These are phyloP conservation scores for Macquaria australasica DNA, from an alignment of 2,113 vertebrate genomes.

Conservation along the genomic window DNA sequence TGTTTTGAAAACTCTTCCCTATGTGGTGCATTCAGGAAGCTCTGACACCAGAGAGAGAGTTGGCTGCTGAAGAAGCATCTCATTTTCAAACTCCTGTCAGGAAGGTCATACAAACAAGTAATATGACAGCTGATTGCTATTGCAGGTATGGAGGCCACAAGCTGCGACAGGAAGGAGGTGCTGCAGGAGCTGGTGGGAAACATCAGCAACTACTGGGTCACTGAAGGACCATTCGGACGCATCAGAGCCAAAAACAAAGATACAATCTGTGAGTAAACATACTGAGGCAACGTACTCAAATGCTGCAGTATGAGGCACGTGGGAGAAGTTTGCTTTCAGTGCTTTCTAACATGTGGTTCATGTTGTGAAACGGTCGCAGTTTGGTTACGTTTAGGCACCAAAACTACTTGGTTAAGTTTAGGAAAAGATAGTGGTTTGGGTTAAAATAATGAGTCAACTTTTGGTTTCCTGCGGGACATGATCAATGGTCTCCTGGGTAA, in stretches of 20 bases:
- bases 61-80: background rate
- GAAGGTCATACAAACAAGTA: background rate
- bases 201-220: slow-evolving; percentile 63
- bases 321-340: no score
- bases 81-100: background rate
- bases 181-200: slow-evolving; percentile 77
- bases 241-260: slow-evolving; percentile 71
- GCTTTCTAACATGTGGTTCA: no score
- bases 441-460: no score
- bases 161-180: slow-evolving; percentile 81
- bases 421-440: no score
- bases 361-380: no score
- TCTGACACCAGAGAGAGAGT: background rate
- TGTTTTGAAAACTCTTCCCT: background rate
- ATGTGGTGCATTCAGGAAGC: background rate
- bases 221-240: slow-evolving; percentile 80
- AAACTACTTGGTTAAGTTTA: no score
- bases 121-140: background rate
- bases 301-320: background rate
- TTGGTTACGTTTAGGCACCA: no score
- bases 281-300: fast-evolving
- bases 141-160: slow-evolving; percentile 85
- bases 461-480: no score
- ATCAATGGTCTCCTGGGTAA: no score
- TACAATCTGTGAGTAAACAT: slow-evolving; percentile 66